Base-by-base conservation (phyloP, 2,797 vertebrate species). In the Pithecia hirsuta region DNA sequence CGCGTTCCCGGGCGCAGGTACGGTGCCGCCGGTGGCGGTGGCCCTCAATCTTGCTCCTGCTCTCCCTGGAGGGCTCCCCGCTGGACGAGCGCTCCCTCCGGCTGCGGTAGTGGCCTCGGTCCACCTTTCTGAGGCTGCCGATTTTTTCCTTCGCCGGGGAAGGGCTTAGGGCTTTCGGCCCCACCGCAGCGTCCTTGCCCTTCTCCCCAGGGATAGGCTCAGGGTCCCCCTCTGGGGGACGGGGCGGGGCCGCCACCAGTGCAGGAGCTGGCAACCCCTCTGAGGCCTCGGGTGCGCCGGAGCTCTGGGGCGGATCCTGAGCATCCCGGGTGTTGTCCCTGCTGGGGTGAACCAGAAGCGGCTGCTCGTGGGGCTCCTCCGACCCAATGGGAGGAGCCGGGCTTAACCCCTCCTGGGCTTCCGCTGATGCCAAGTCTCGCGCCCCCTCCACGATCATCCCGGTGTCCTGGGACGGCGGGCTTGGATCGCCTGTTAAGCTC, bases 71-170 rank as follows among this genome's bases (percentile, higher is more conserved):
- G 17, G 80, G 96, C 7, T 99, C 99, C 3, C 98, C 98, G 0
- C 95, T 98, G 64, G 98, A 98, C 0, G 98, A 98, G 10, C 72
- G 97, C 19, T 98, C 98, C 70, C 97, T 98, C 92, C 97, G 95
- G 88, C 52, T 98, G 36, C 98, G 98, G 30, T 98, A 98, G 46
- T 98, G 98, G 33, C 98, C 99, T 46, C 98, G 98, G 61, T 98
- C 98, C 0, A 96, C 41, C 90, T 97, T 98, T 93, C 98, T 97
- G 75, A 97, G 95, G 70, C 97, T 96, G 0, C 95, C 33, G 7
- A 89, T 78, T 93, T 97, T 98, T 78, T 97, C 98, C 97, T 97
- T 98, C 1, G 55, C 75, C 0, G 97, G 97, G 50, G 97, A 97
- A 13, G 10, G 96, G 15, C 88, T 89, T 28, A n/a, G 95, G 26